Evolutionary conservation across 2,797 vertebrate genomes (phyloP).

Genomic region (Spondyliosoma cantharus): DNA sequence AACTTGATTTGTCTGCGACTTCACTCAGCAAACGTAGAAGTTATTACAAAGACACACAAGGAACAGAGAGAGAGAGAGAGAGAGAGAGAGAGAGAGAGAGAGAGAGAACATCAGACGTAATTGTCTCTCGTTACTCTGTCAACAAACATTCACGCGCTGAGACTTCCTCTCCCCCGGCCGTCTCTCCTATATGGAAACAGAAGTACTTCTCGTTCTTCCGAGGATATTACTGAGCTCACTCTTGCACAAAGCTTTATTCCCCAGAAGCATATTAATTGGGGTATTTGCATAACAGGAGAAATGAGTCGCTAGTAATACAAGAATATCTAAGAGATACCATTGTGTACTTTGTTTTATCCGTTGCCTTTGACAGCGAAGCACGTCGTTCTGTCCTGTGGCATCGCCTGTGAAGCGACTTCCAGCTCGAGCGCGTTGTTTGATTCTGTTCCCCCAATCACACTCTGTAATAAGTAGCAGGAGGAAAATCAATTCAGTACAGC

Average conservation of each 20-base stretch:
- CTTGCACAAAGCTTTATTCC: constrained; percentile 46
- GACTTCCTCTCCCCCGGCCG: neutral
- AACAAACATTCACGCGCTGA: constrained; percentile 16
- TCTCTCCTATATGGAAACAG: constrained; percentile 27
- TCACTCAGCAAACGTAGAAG: neutral
- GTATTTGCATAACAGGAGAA: constrained; percentile 67
- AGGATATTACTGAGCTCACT: constrained; percentile 42
- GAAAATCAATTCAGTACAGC: constrained; percentile 59
- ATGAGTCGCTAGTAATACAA: constrained; percentile 50
- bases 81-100: neutral
- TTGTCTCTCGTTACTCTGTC: constrained; percentile 33
- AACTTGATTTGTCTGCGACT: constrained; percentile 1
- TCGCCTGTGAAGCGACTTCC: constrained; percentile 40
- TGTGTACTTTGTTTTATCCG: constrained; percentile 42
- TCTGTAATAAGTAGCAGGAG: constrained; percentile 62
- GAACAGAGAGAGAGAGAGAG: neutral
- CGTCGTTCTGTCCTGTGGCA: constrained; percentile 35
- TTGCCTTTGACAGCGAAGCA: constrained; percentile 54
- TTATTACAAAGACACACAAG: constrained; percentile 9
- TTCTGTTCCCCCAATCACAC: constrained; percentile 47
- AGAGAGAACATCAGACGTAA: constrained; percentile 12
- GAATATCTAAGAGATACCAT: constrained; percentile 52
- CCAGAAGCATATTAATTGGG: constrained; percentile 63
- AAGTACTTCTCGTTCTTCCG: constrained; percentile 46
- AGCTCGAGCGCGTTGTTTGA: constrained; percentile 52